Conservation (phyloP, 2,797 vertebrate genomes). For the Dryobates pubescens region DNA sequence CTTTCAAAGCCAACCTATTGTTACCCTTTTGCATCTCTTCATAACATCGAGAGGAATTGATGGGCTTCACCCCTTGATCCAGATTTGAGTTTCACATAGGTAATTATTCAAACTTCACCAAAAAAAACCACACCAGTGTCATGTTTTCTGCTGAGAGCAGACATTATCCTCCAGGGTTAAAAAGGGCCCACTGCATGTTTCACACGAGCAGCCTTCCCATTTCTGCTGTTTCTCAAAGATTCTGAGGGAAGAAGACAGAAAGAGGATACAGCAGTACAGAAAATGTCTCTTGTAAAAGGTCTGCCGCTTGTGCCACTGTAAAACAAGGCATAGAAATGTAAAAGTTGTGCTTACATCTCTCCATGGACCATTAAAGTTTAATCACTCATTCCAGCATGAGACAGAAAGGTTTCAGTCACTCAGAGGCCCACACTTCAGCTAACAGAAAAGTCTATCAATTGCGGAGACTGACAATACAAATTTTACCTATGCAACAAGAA, state of each 20-base stretch:
- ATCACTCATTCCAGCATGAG: not conserved
- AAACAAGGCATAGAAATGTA: not conserved
- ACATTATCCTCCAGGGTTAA: not conserved
- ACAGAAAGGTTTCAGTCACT: not conserved
- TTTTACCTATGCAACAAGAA: not conserved
- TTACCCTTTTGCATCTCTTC: not conserved
- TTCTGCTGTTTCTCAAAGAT: slow-evolving; percentile 2
- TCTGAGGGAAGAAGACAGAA: not conserved
- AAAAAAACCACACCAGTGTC: too few relatives aligned
- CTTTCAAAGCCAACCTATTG: not conserved
- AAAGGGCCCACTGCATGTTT: not conserved
- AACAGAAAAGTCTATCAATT: not conserved
- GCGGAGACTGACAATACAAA: not conserved
- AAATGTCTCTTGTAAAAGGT: not conserved
- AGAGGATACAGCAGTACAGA: not conserved
- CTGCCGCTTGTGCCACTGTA: not conserved
- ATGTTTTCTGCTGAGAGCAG: not conserved
- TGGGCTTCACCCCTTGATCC: not conserved
- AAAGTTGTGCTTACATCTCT: not conserved
- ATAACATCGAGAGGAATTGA: not conserved
- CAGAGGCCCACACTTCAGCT: not conserved
- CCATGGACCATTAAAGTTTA: not conserved
- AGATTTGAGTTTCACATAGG: not conserved
- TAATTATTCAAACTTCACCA: slow-evolving; percentile 3
- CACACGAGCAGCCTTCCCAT: not conserved